Evolutionary conservation across 1,140 invertebrate genomes (phyloP).

Genomic region (Dermatophagoides farinae): DNA sequence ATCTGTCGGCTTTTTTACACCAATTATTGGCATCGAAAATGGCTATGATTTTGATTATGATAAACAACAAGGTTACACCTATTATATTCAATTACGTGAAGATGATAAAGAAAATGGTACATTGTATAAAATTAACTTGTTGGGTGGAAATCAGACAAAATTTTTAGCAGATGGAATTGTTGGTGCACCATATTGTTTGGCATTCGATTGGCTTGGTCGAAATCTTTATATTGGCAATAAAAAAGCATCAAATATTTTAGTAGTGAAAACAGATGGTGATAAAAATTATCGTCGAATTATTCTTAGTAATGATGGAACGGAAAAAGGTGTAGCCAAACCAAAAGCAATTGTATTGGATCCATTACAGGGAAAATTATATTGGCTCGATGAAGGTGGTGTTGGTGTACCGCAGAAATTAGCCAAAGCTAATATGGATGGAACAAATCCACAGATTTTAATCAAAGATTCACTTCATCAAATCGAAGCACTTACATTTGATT

Average conservation of each 20-base stretch:
- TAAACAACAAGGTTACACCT: slow-evolving; percentile 52
- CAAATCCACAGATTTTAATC: slow-evolving; percentile 41
- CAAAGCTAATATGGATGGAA: slow-evolving; percentile 74
- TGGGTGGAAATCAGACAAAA: slow-evolving; percentile 63
- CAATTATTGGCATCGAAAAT: slow-evolving; percentile 71
- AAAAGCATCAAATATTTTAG: slow-evolving; percentile 73
- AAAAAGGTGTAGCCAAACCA: slow-evolving; percentile 63
- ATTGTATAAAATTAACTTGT: slow-evolving; percentile 41
- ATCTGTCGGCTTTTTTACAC: slow-evolving; percentile 48
- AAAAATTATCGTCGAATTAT: slow-evolving; percentile 53
- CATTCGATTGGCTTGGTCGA: slow-evolving; percentile 85
- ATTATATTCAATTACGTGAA: slow-evolving; percentile 50
- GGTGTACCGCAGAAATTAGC: slow-evolving; percentile 77
- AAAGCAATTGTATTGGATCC: slow-evolving; percentile 74
- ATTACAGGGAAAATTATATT: slow-evolving; percentile 71
- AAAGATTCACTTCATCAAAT: slow-evolving; percentile 42
- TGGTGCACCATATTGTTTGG: slow-evolving; percentile 69
- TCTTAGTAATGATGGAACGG: slow-evolving; percentile 69
- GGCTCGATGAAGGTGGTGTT: slow-evolving; percentile 81
- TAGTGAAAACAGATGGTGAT: slow-evolving; percentile 66
- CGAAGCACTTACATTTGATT: slow-evolving; percentile 64
- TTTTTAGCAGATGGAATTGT: slow-evolving; percentile 58
- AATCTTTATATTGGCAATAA: slow-evolving; percentile 86
- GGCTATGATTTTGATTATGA: slow-evolving; percentile 81
- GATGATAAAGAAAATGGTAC: slow-evolving; percentile 27